Evolutionary conservation across 2,113 vertebrate species (phyloP).

Genomic region (Clarias gariepinus): DNA sequence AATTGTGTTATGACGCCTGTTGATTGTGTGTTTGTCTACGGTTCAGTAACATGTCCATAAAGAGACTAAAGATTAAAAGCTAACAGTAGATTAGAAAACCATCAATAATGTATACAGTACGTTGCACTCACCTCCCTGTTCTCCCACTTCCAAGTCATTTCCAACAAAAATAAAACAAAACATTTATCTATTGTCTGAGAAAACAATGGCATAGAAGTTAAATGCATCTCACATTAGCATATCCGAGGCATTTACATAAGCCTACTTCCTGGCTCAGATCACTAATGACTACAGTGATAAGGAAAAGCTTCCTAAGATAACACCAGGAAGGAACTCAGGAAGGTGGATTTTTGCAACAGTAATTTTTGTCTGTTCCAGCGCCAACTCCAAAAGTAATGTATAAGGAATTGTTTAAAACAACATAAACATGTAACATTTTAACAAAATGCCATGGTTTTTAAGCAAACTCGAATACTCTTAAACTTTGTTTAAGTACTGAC

Average conservation of each 20-base stretch:
- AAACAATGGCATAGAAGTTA: neutral
- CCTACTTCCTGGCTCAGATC: constrained; percentile 1
- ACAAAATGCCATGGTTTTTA: neutral
- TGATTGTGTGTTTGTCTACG: constrained; percentile 2
- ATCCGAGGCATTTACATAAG: neutral
- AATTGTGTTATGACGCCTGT: constrained; percentile 30
- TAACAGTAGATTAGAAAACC: neutral
- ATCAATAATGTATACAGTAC: neutral
- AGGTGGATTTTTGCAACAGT: neutral
- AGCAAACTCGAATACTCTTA: neutral
- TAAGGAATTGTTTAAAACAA: neutral
- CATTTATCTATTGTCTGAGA: neutral
- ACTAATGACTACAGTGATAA: constrained; percentile 23
- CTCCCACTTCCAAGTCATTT: neutral
- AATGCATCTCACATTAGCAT: neutral
- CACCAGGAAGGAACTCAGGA: constrained; percentile 2
- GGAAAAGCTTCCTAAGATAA: constrained; percentile 14
- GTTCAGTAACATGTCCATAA: neutral
- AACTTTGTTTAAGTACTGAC: neutral
- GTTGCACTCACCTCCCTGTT: neutral
- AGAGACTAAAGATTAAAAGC: neutral
- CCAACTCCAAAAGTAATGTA: neutral
- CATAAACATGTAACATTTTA: neutral
- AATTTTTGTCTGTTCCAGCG: neutral
- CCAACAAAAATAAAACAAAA: neutral